Evolutionary conservation across 2,888 invertebrate genomes (phyloP), one percentile per base, ranked within the genome.

Genomic region (Microctonus brassicae): DNA sequence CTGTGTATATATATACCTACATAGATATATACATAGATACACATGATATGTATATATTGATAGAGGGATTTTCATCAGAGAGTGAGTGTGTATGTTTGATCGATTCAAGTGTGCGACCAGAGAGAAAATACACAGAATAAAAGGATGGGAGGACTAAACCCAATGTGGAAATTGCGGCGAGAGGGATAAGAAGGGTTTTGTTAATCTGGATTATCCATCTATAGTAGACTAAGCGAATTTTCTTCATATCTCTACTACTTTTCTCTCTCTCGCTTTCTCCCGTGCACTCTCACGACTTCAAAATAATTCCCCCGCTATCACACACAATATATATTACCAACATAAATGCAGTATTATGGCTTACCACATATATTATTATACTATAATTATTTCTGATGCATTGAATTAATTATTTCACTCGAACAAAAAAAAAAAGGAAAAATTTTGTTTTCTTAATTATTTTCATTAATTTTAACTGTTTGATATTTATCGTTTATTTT

Each of bases 141-240:
- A 17, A 65, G 11, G 58, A 53, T 11, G 22, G 13, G 13, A 57
- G 57, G 64, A 33, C 47, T 34, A 47, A 52, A 58, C 7, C 42
- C 20, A 29, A 33, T 33, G 61, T 47, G 60, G 52, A 69, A 55
- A 55, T 55, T 55, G 13, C 36, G 33, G 63, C 55, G 70, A 63
- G 63, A 60, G 33, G 68, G 53, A 70, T 57, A 57, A 70, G 66
- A 69, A 61, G 64, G 61, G 66, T 47, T 55, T 60, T 70, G 53
- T 69, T 75, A 73, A 73, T 75, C 73, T 52, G 73, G 73, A 73
- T 73, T 69, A 75, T 75, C 75, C 75, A 17, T 24, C 68, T 69
- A 73, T 66, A 58, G 60, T 69, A 70, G 65, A 52, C 62, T 70
- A 53, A 42, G 63, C 58, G 61, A 34, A 65, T 22, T 64, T 61